Conservation (phyloP, 2,888 invertebrate species). For the Dorcus parallelipipedus region DNA sequence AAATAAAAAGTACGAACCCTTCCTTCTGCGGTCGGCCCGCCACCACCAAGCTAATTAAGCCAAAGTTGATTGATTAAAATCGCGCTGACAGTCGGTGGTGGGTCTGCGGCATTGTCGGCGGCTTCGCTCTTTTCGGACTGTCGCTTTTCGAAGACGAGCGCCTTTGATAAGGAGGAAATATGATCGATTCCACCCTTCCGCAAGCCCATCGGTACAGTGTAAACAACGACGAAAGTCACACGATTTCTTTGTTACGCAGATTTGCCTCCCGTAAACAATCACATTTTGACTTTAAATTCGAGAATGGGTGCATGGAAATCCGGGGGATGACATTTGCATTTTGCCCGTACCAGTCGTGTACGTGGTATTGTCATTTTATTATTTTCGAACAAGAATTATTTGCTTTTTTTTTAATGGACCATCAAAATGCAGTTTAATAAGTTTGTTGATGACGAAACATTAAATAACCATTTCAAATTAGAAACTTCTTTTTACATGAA, state of each 20-base stretch:
- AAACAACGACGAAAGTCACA: slow-evolving; percentile 17
- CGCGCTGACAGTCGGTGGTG: slow-evolving; percentile 35
- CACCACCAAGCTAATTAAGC: slow-evolving; percentile 19
- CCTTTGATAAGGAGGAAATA: slow-evolving; percentile 20
- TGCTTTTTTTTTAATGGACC: no score
- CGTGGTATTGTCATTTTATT: no score
- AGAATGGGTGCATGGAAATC: no score
- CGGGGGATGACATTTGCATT: no score
- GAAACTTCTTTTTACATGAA: no score
- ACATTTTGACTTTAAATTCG: no score
- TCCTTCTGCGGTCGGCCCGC: slow-evolving; percentile 2
- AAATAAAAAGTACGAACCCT: slow-evolving; percentile 28
- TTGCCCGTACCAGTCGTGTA: no score
- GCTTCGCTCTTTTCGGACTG: slow-evolving; percentile 33
- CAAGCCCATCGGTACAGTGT: slow-evolving; percentile 16
- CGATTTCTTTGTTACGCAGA: slow-evolving; percentile 16
- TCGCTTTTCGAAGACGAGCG: slow-evolving; percentile 25
- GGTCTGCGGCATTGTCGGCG: slow-evolving; percentile 30
- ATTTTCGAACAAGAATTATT: no score
- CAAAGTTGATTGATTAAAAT: slow-evolving; percentile 40
- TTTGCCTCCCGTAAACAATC: background rate
- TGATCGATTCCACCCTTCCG: slow-evolving; percentile 28
- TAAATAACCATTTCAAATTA: no score
- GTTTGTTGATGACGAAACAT: no score
- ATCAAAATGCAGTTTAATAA: no score